phyloP scores from a whole-genome alignment of 2,113 vertebrate genomes.

The Phrynocephalus versicolor region DNA sequence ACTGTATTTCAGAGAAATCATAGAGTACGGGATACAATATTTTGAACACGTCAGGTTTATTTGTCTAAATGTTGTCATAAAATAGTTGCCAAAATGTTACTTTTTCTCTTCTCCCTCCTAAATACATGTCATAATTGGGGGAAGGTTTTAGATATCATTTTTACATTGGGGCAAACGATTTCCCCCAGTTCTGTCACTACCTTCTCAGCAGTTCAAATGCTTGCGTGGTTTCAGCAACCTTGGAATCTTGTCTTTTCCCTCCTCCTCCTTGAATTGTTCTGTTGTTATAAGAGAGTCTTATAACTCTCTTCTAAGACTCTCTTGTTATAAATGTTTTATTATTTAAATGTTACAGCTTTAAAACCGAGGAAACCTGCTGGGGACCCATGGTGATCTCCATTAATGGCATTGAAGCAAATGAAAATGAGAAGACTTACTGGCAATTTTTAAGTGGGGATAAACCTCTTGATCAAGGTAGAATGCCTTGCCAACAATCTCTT shows the following conservation, averaged over 20 bases:
- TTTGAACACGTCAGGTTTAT: neutral
- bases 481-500: neutral
- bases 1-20: neutral
- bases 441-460: constrained; percentile 53
- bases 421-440: constrained; percentile 70
- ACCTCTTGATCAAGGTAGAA: constrained; percentile 61
- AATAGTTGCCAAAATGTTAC: neutral
- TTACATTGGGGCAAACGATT: neutral
- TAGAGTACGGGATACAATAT: neutral
- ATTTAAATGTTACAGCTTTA: constrained; percentile 55
- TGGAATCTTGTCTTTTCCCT: neutral
- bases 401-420: constrained; percentile 45
- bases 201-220: neutral
- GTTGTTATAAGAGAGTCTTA: too few relatives aligned
- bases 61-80: neutral
- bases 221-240: neutral
- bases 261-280: neutral
- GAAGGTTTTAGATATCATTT: neutral
- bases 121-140: neutral
- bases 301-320: too few relatives aligned
- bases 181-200: neutral
- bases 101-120: too few relatives aligned
- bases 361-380: constrained; percentile 59
- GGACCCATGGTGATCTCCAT: constrained; percentile 69
- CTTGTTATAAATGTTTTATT: neutral